Evolutionary conservation across 2,113 vertebrate species (phyloP).

Genomic region (Hymenochirus boettgeri): DNA sequence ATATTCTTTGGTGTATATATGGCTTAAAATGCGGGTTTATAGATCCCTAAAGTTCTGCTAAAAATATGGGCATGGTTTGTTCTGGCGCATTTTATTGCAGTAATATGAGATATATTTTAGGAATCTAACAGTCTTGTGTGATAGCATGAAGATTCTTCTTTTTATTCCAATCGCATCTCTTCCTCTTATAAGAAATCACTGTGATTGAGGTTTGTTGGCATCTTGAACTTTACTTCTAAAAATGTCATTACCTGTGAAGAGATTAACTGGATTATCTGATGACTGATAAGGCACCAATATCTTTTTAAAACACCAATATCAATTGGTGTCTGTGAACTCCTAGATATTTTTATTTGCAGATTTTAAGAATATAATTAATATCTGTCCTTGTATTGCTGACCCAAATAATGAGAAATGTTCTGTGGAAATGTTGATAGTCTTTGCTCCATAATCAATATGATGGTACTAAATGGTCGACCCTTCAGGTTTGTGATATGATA

Average conservation of each 20-base stretch:
- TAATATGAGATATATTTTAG: background rate
- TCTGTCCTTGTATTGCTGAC: background rate
- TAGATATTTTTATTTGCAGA: conserved; percentile 1
- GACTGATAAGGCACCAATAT: background rate
- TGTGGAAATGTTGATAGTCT: background rate
- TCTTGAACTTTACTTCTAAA: conserved; percentile 2
- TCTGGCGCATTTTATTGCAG: conserved; percentile 3
- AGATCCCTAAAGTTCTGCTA: background rate
- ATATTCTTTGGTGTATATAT: background rate
- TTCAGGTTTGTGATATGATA: too few species aligned
- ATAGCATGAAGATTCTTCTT: background rate
- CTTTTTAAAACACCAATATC: background rate
- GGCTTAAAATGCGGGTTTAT: background rate
- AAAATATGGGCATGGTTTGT: background rate
- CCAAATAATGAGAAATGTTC: background rate
- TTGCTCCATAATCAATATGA: background rate
- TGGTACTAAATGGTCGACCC: background rate
- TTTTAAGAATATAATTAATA: background rate
- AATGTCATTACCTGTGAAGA: background rate
- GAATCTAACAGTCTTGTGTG: background rate
- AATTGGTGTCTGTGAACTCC: background rate
- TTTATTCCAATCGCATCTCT: background rate
- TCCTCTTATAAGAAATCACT: background rate
- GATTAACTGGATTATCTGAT: background rate
- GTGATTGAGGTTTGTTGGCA: background rate